Evolutionary conservation across 1,140 invertebrate genomes (phyloP), one percentile per base, ranked within the genome.

Genomic region (Heliconius melpomene): DNA sequence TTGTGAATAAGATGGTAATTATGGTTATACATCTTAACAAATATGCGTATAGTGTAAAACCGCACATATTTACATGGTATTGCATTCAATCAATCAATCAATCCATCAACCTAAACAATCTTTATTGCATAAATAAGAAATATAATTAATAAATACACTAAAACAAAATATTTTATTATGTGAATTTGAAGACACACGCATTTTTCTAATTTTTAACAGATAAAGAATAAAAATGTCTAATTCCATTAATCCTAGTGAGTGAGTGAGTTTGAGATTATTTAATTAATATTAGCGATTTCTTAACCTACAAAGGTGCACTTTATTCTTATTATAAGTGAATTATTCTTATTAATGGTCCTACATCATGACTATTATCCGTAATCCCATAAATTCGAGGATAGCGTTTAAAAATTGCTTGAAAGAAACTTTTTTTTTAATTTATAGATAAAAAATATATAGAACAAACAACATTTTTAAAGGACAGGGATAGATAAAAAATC

Each of bases 1-100:
- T 89, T 89, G 85, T 90, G 91, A 89, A 87, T 90, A 90, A 87
- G 86, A 90, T 87, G 85, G 71, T 81, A 71, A 77, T 84, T 86
- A 79, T 78, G 81, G 85, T 84, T 90, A 88, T 87, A 87, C 82
- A 89, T 84, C 85, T 89, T 88, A 89, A 78, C 83, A 86, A 77
- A 81, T 84, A 90, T 87, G 85, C 81, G 84, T 72, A 75, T 85
- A 81, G 87, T 90, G 90, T 90, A 89, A 90, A 91, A 89, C 80
- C 86, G 23, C 60, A 66, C 60, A 66, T 66, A 66, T 66, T 66
- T 66, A 66, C 60, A 66, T 57, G 9, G 9, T 66, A 66, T 60
- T 57, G 54, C 54, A 57, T 57, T 57, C 54, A 23, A 23, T 9
- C 54, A 9, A 23, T 60, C 54, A 9, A 23, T 26, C 60, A 66